phyloP scores from a whole-genome alignment of 2,113 vertebrate species.

The Artemisiospiza belli region DNA sequence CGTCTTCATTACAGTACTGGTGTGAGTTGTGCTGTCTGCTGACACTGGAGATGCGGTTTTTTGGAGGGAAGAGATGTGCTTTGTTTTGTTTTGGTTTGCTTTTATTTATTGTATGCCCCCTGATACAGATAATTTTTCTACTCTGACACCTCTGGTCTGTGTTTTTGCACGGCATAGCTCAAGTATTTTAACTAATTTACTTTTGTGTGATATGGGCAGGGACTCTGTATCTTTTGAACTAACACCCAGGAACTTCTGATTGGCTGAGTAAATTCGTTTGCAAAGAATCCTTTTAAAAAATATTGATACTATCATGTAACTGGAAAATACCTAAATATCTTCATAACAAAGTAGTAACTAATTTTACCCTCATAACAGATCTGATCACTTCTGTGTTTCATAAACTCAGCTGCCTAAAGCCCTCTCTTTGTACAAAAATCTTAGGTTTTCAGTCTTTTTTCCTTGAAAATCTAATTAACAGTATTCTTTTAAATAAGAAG shows the following conservation, averaged over 20 bases:
- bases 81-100: background rate
- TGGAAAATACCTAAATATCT: background rate
- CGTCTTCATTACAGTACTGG: background rate
- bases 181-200: background rate
- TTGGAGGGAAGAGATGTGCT: fast-evolving
- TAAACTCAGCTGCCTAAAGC: background rate
- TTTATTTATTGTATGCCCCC: background rate
- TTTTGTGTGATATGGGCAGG: background rate
- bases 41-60: background rate
- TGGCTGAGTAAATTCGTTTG: background rate
- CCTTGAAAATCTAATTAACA: constrained; percentile 63
- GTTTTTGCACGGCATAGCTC: background rate
- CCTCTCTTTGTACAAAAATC: constrained; percentile 14
- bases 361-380: constrained; percentile 27
- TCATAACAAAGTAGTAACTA: background rate
- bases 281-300: background rate
- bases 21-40: background rate
- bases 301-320: background rate
- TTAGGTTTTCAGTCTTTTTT: background rate
- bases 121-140: background rate
- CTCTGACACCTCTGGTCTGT: background rate
- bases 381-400: background rate
- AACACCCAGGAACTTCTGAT: background rate
- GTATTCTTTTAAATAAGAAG: constrained; percentile 62
- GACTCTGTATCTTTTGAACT: background rate